These are phyloP conservation scores for Passer montanus DNA, from an alignment of 2,113 vertebrate genomes.

Conservation along the genomic window DNA sequence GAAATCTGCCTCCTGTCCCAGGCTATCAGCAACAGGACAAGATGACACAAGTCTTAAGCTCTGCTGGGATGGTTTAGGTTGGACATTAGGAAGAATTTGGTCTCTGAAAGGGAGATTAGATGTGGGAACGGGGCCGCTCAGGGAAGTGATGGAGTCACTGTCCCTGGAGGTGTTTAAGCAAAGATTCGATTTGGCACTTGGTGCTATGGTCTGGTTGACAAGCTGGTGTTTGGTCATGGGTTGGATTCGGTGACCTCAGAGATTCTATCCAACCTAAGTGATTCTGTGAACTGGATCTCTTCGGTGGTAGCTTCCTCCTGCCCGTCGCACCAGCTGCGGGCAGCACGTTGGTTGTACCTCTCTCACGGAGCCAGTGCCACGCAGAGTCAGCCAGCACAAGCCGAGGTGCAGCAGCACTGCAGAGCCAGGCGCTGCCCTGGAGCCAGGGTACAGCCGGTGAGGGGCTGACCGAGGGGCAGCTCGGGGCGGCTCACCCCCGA, in stretches of 20 bases:
- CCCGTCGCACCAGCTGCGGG: neutral
- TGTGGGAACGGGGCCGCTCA: neutral
- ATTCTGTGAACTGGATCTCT: neutral
- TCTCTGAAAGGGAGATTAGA: neutral
- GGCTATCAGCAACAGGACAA: neutral
- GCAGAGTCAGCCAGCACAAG: fast-evolving
- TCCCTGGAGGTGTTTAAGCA: neutral
- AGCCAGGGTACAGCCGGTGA: fast-evolving
- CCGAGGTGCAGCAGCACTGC: neutral
- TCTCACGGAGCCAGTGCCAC: neutral
- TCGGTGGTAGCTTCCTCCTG: neutral
- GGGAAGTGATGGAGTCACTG: neutral
- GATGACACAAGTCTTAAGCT: neutral
- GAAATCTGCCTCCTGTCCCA: neutral
- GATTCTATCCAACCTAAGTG: neutral
- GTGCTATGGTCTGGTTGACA: neutral
- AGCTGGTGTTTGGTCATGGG: neutral
- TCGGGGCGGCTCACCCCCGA: neutral
- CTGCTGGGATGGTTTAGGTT: neutral
- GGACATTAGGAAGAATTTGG: neutral
- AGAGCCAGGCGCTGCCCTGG: neutral
- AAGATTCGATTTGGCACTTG: neutral
- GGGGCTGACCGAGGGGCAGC: fast-evolving
- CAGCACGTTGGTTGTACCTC: fast-evolving
- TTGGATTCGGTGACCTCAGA: no score